A percentile compares a stretch with the other conserved stretches of the same genome.
Evolutionary conservation across 2,797 vertebrate genomes (phyloP).

Genomic region (Coracias cyanogaster): DNA sequence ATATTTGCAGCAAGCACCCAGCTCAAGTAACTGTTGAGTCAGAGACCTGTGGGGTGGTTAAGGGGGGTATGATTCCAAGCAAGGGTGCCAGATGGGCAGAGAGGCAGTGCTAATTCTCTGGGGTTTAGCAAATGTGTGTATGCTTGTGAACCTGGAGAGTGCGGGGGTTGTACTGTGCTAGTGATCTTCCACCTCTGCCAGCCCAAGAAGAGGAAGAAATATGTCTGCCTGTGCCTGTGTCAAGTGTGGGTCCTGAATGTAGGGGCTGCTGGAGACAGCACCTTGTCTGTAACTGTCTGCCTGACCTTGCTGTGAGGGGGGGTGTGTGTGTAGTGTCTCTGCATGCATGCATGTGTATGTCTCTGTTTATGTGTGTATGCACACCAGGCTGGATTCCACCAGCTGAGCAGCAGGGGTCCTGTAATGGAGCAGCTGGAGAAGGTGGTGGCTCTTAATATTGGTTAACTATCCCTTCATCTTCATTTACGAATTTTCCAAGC

Average conservation of each 20-base stretch:
- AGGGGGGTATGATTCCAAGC: fast-evolving
- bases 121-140: fast-evolving
- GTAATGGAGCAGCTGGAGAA: not conserved
- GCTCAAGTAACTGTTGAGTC: not conserved
- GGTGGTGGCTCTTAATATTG: not conserved
- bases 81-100: not conserved
- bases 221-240: fast-evolving
- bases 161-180: not conserved
- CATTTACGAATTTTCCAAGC: not conserved
- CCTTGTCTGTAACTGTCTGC: not conserved
- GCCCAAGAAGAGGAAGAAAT: not conserved
- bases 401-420: fast-evolving
- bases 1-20: not conserved
- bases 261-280: not conserved
- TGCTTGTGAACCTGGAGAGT: not conserved
- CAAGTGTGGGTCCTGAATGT: not conserved
- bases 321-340: too few species aligned
- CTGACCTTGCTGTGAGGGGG: fast-evolving
- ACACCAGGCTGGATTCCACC: not conserved
- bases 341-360: too few species aligned
- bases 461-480: not conserved
- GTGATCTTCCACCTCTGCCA: not conserved
- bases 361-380: fast-evolving
- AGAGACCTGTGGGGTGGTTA: fast-evolving
- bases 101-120: fast-evolving